Base-by-base conservation (phyloP, 1,140 invertebrate species). In the Parapsyche elsis region DNA sequence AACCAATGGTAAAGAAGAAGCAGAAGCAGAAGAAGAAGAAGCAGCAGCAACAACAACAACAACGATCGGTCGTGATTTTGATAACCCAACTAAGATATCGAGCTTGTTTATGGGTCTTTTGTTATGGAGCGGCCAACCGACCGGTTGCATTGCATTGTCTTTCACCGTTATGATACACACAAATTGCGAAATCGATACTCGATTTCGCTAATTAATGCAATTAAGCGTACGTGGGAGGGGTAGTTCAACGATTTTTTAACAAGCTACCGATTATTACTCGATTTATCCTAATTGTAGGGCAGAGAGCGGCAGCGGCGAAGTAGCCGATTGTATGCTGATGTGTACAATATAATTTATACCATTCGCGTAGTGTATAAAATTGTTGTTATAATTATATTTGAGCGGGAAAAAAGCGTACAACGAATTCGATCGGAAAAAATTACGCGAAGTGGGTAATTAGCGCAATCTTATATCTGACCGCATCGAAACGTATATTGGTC, bases 51-150 rank as follows among this genome's bases (percentile, higher is more conserved):
- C 24, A 73, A 73, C 71, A 75, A 75, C 73, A 75, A 57, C 49
- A 70, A 71, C 64, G 59, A 78, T 59, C 61, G 64, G 77, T 83
- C 81, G 81, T 83, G 81, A 83, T 83, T 79, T 83, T 79, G 81
- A 83, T 83, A 83, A 83, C 81, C 81, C 77, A 79, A 79, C 79
- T 83, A 76, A 70, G 81, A 82, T 82, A 82, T 82, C 45, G 79
- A 9, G 67, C 26, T 61, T 57, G 49, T 53, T 19, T 30, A 24
- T 70, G 38, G 24, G 61, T 76, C 64, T 38, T 38, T 44, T 59
- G 45, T 38, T 71, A 26, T 38, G 64, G 44, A 75, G 16, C 75
- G 79, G 0, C 53, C 10, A 4, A 74, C 16, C 49, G 10, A 64
- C 74, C 38, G 9, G 57, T 64, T 23, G 44, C 76, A 7, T n/a